phyloP scores from a whole-genome alignment of 1,140 invertebrate genomes.

The Orchestia grillus region DNA sequence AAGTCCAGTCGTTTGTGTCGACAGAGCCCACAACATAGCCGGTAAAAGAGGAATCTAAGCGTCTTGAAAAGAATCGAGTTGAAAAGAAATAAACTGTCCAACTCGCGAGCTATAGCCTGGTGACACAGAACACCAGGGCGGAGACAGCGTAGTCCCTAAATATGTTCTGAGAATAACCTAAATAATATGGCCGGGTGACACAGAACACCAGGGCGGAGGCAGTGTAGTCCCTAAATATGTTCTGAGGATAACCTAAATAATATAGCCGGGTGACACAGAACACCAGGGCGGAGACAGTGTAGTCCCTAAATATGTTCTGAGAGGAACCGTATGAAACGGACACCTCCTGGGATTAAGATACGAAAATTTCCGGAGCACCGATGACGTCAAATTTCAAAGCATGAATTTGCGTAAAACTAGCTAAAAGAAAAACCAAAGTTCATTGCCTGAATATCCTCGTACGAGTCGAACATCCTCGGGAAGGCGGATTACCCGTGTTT shows the following conservation, averaged over 20 bases:
- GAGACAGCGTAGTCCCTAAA: background rate
- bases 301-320: background rate
- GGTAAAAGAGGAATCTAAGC: background rate
- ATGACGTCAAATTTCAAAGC: background rate
- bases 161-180: background rate
- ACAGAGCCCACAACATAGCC: background rate
- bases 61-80: background rate
- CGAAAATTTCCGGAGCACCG: background rate
- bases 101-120: background rate
- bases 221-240: background rate
- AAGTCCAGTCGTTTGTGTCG: too few species aligned
- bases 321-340: background rate
- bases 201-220: background rate
- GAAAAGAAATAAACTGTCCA: background rate
- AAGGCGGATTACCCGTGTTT: background rate
- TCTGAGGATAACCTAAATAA: background rate
- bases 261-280: background rate
- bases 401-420: background rate
- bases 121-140: too few species aligned
- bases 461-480: background rate
- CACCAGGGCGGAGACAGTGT: background rate
- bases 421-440: background rate
- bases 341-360: background rate
- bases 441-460: background rate
- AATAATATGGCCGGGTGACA: background rate